Base-by-base conservation (phyloP, 2,797 vertebrate genomes). In the Chrysocyon brachyurus region DNA sequence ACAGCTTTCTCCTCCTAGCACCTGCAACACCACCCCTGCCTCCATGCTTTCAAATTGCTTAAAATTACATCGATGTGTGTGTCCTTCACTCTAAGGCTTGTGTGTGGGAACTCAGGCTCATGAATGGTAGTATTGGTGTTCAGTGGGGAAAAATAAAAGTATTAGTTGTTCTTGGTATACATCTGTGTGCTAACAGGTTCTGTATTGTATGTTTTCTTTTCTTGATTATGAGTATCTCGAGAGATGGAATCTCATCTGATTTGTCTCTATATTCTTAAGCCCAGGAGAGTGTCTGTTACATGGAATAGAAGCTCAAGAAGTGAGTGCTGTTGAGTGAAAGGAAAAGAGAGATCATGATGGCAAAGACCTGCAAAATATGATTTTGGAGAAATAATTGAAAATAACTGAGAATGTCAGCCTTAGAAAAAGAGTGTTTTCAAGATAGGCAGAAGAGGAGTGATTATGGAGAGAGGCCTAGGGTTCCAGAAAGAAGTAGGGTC, bases 121-220 rank as follows among this genome's bases (percentile, higher is more conserved):
- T 54, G 68, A 86, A 52, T n/a, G 21, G 46, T 31, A 36, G 56
- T 7, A 6, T 59, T 73, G 72, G 57, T 64, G 57, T 21, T 64
- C 49, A 21, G 9, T 57, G 52, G 0, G 10, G 9, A 3, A 19
- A 56, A 3, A 40, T 0, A 6, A 46, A 46, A 46, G 12, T 10
- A 22, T n/a, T 52, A 14, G 5, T 54, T 78, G 12, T 21, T 84
- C 40, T 40, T 49, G 22, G 31, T 77, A 9, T 17, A 26, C 11
- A n/a, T 79, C n/a, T 61, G 40, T 70, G 3, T 70, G 33, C 40
- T 72, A 72, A 22, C 3, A 5, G 12, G 64, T 57, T 56, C 16
- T 15, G 2, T n/a, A 5, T 21, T 21, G 5, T 64, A 9, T 6
- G n/a, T 40, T 28, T 36, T 19, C 68, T 4, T 40, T 40, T 8